Base-by-base conservation (phyloP, 2,888 invertebrate genomes). In the Iselma pallidipennis region DNA sequence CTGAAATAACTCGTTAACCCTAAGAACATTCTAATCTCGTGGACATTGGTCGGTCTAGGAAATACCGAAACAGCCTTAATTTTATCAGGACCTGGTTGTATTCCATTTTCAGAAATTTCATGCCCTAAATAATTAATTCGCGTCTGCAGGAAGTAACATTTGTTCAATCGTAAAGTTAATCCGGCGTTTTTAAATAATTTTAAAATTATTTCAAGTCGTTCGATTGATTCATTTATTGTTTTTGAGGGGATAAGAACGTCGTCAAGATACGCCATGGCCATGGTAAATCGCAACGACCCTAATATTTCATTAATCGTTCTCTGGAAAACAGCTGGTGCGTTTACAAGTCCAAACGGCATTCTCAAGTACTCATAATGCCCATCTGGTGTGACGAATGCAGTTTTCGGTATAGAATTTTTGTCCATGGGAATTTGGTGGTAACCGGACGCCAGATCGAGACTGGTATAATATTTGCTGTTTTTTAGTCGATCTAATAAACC, bases 341-440 rank as follows among this genome's bases (percentile, higher is more conserved):
- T 77, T 1, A 68, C 55, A 4, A 78, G 58, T 3, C 77, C 78
- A 58, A 78, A 81, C 5, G 76, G 74, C 71, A 78, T 71, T 2
- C 70, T 52, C 2, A 69, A 49, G 45, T 71, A 76, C 68, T 79
- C 74, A 51, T 66, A 78, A 12, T 77, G 65, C 4, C 76, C 76
- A 26, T 76, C 76, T 0, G 74, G 75, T 3, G 75, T 78, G 4
- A 71, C 66, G 48, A 76, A 75, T 1, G 74, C 78, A 0, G 76
- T 80, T 50, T 75, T 75, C 6, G 61, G 57, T 4, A 72, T 70
- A 21, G 73, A 73, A 4, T 66, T 61, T 52, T 70, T 63, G 6
- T 52, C 59, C 31, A 80, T 61, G 14, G 67, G 70, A 19, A 79
- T 73, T 37, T 78, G 79, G 49, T 73, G 68, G 63, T 74, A 74